phyloP scores from a whole-genome alignment of 1,140 invertebrate species.

The Planococcus citri region DNA sequence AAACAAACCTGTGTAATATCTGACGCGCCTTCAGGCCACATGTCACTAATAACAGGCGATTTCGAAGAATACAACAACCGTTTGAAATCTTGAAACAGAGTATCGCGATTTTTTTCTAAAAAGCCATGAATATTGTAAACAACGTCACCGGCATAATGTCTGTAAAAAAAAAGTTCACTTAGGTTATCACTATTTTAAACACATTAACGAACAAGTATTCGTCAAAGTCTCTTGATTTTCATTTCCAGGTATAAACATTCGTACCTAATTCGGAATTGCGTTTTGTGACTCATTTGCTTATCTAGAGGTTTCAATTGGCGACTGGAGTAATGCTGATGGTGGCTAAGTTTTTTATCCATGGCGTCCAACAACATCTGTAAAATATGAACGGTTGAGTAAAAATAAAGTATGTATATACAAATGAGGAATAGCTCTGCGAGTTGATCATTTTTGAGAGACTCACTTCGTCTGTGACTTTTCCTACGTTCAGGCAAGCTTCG shows the following conservation, averaged over 20 bases:
- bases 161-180: conserved; percentile 32
- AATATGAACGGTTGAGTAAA: background rate
- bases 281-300: conserved; percentile 64
- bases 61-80: conserved; percentile 70
- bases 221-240: background rate
- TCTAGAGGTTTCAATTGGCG: conserved; percentile 68
- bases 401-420: too few species aligned
- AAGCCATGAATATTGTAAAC: conserved; percentile 81
- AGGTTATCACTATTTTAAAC: too few species aligned
- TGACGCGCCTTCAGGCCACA: conserved; percentile 92
- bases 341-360: conserved; percentile 77
- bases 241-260: background rate
- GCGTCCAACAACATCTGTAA: conserved; percentile 72
- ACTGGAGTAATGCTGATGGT: conserved; percentile 81
- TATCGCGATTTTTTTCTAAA: conserved; percentile 92
- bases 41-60: conserved; percentile 59
- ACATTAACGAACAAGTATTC: background rate
- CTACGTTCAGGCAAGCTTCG: conserved; percentile 87
- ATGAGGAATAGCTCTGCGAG: too few species aligned
- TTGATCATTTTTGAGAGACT: background rate
- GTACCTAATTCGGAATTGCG: conserved; percentile 68
- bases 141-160: conserved; percentile 93
- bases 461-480: conserved; percentile 77
- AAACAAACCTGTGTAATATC: conserved; percentile 59
- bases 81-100: conserved; percentile 91